phyloP scores from a whole-genome alignment of 2,113 vertebrate species.

The Charadrius vociferus region DNA sequence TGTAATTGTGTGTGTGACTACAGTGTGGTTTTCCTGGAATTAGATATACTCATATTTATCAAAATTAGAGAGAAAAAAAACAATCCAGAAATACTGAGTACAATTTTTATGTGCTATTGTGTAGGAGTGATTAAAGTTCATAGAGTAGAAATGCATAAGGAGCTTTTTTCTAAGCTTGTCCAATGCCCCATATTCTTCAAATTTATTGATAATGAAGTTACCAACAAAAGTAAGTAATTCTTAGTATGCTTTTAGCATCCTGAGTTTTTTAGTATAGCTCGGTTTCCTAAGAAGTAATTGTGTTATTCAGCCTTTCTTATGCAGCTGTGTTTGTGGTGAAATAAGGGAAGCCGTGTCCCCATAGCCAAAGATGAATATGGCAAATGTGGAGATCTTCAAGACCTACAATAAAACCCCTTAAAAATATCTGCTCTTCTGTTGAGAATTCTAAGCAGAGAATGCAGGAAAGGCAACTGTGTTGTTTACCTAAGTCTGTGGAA shows the following conservation, averaged over 20 bases:
- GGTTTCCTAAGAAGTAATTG: not conserved
- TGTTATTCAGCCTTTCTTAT: not conserved
- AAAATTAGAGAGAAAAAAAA: not conserved
- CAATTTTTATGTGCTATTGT: not conserved
- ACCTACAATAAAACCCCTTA: not conserved
- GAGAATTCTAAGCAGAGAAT: not conserved
- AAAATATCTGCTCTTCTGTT: not conserved
- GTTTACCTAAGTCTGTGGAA: not conserved
- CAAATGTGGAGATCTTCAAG: not conserved
- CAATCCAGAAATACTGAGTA: not conserved
- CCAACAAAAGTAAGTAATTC: not conserved
- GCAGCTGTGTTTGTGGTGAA: not conserved
- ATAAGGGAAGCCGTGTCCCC: not conserved
- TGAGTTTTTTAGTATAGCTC: not conserved
- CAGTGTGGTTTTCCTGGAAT: not conserved
- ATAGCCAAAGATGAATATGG: not conserved
- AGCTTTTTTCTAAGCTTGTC: not conserved
- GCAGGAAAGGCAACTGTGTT: not conserved
- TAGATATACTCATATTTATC: not conserved
- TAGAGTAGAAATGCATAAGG: not conserved
- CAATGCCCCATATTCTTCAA: not conserved
- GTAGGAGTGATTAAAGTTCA: not conserved
- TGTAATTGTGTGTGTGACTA: not conserved
- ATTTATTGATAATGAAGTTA: not conserved
- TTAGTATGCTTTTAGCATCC: not conserved